These are phyloP conservation scores for Lontra canadensis DNA, from an alignment of 2,113 vertebrate genomes.

Conservation along the genomic window DNA sequence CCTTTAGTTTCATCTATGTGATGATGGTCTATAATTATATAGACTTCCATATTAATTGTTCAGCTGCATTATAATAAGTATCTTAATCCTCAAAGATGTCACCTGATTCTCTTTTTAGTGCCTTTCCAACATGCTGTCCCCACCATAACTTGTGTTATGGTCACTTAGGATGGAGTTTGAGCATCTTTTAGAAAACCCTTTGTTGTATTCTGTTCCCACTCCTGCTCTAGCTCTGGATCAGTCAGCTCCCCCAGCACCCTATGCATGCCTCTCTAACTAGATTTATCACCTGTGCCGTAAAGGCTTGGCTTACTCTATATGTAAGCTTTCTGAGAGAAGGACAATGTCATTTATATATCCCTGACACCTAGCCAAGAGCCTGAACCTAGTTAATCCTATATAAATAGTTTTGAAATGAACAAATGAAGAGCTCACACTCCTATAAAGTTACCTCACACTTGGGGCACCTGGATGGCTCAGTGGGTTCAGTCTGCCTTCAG, in stretches of 20 bases:
- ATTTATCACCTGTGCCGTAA: not conserved
- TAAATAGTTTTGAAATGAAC: not conserved
- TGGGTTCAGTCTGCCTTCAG: too few relatives aligned
- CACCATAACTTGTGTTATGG: not conserved
- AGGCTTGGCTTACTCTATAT: not conserved
- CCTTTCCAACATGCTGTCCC: not conserved
- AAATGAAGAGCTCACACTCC: not conserved
- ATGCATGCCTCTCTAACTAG: not conserved
- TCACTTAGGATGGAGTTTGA: not conserved
- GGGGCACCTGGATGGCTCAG: too few relatives aligned
- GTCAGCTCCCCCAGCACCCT: fast-evolving
- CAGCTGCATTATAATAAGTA: not conserved
- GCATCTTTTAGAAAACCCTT: not conserved
- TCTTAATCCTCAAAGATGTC: not conserved
- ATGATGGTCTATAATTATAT: not conserved
- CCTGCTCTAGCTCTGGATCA: not conserved
- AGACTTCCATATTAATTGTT: not conserved
- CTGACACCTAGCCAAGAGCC: not conserved
- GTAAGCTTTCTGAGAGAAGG: not conserved
- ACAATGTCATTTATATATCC: not conserved
- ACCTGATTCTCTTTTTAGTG: not conserved
- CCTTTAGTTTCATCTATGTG: not conserved
- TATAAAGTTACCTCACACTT: not conserved
- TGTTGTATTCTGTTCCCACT: not conserved
- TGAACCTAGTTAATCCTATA: not conserved